Percentiles rank a stretch among this genome's conserved stretches.
Conservation (phyloP, 2,888 invertebrate species). For the Epinotia bilunana region DNA sequence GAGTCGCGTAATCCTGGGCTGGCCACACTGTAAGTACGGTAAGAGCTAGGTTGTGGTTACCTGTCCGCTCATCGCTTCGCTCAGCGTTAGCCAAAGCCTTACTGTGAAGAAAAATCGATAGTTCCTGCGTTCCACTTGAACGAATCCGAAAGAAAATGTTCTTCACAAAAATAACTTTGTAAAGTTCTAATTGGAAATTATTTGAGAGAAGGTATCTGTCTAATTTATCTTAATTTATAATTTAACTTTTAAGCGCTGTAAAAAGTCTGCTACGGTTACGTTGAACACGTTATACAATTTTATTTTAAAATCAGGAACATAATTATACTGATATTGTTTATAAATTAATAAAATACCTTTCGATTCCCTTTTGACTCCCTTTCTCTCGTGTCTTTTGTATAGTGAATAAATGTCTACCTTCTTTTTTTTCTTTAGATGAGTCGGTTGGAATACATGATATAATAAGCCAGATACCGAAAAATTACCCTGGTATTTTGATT, state of each 20-base stretch:
- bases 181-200: conserved; percentile 37
- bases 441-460: no score
- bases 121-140: conserved; percentile 26
- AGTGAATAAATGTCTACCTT: no score
- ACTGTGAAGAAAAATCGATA: conserved; percentile 17
- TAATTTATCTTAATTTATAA: conserved; percentile 39
- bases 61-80: neutral
- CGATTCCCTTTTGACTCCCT: no score
- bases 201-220: conserved; percentile 31
- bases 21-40: no score
- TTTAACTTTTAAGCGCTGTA: conserved; percentile 27
- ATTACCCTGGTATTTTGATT: no score
- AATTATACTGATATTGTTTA: neutral
- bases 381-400: no score
- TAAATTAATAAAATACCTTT: no score
- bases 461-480: no score
- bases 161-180: conserved; percentile 32
- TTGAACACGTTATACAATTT: neutral
- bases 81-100: neutral
- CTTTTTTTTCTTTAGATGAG: no score
- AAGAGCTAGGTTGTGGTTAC: no score
- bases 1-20: no score
- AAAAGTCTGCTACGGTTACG: neutral
- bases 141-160: conserved; percentile 32
- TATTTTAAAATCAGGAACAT: no score